Percentiles rank a stretch among this genome's conserved stretches.
Conservation (phyloP, 2,888 invertebrate genomes). For the Schrankia costaestrigalis region DNA sequence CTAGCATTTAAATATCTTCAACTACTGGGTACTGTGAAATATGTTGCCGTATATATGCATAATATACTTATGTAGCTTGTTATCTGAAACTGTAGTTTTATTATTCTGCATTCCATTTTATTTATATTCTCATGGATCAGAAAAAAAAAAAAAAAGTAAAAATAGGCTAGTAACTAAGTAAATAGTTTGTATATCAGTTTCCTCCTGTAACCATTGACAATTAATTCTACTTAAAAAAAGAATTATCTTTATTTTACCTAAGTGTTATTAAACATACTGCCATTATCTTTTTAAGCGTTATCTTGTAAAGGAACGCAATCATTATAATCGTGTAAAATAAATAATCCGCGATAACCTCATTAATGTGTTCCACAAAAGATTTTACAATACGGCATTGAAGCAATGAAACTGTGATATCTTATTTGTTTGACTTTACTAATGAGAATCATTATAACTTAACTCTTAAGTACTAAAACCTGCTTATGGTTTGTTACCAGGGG, state of each 20-base stretch:
- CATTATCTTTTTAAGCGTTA: conserved; percentile 13
- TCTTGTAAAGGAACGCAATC: conserved; percentile 30
- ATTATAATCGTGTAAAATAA: conserved; percentile 42
- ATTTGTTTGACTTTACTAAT: too few relatives aligned
- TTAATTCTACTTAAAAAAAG: background rate
- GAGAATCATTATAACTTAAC: too few relatives aligned
- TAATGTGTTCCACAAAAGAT: conserved; percentile 39
- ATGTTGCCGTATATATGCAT: background rate
- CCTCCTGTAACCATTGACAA: background rate
- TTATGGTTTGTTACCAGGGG: too few relatives aligned
- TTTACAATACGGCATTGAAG: conserved; percentile 24
- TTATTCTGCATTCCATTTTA: too few relatives aligned
- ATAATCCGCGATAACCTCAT: conserved; percentile 54
- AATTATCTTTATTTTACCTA: background rate
- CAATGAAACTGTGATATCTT: too few relatives aligned
- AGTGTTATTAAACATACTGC: background rate
- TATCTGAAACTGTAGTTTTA: too few relatives aligned
- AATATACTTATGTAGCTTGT: too few relatives aligned
- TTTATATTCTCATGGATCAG: too few relatives aligned
- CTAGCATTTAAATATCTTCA: conserved; percentile 11
- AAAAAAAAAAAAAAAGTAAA: too few relatives aligned
- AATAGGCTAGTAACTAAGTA: too few relatives aligned
- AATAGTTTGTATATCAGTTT: background rate
- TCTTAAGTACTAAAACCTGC: too few relatives aligned
- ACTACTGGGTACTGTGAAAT: conserved; percentile 17